Evolutionary conservation across 1,140 invertebrate genomes (phyloP).

Genomic region (Caerostris extrusa): DNA sequence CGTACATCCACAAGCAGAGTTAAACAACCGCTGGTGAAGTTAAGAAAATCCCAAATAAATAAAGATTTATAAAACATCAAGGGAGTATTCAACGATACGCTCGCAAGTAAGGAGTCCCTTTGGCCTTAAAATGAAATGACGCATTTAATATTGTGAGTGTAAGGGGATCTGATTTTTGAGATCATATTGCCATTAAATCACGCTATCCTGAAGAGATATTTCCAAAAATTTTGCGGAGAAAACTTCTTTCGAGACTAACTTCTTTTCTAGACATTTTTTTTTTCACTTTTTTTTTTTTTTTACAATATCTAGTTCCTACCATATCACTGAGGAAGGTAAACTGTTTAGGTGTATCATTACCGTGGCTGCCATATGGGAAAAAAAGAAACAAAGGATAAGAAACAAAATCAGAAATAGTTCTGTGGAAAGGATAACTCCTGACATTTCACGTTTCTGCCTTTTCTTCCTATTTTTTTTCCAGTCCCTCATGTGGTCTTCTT

Average conservation of each 20-base stretch:
- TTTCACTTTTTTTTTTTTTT: not conserved
- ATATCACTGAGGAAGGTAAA: conserved; percentile 41
- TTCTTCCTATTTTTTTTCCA: too few relatives aligned
- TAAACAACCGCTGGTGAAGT: conserved; percentile 6
- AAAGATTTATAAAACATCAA: conserved; percentile 61
- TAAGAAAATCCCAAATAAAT: conserved; percentile 54
- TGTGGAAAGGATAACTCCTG: conserved; percentile 64
- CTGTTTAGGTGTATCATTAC: conserved; percentile 71
- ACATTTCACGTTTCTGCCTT: conserved; percentile 51
- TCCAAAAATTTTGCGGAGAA: conserved; percentile 25
- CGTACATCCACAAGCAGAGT: not conserved
- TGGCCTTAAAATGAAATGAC: conserved; percentile 50
- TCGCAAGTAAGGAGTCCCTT: conserved; percentile 50
- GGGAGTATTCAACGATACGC: not conserved
- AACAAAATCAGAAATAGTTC: conserved; percentile 58
- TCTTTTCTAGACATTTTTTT: not conserved
- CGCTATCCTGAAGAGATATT: conserved; percentile 21
- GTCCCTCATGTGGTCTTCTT: too few relatives aligned
- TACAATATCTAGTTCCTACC: not conserved
- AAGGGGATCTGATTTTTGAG: conserved; percentile 38
- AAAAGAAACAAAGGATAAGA: not conserved
- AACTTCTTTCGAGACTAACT: conserved; percentile 43
- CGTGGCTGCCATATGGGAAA: not conserved
- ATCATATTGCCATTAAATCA: conserved; percentile 70
- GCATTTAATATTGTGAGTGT: conserved; percentile 60